phyloP scores from a whole-genome alignment of 2,888 invertebrate species.

The Tholera decimalis region DNA sequence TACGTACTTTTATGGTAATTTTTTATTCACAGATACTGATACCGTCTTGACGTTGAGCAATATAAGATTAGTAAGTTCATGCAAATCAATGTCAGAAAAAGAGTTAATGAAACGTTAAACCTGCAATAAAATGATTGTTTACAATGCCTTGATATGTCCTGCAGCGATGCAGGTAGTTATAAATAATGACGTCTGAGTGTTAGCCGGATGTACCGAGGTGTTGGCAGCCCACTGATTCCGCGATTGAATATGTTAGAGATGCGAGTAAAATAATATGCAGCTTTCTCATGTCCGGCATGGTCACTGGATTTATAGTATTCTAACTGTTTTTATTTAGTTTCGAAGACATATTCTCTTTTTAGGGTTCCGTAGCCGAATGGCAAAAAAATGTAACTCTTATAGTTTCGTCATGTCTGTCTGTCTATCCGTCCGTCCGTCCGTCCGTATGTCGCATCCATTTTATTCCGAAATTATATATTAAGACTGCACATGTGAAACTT shows the following conservation, averaged over 20 bases:
- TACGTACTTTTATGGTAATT: too few species aligned
- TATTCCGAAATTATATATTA: too few species aligned
- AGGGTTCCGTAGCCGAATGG: too few species aligned
- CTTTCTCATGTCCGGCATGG: constrained; percentile 52
- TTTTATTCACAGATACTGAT: too few species aligned
- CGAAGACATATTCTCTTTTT: too few species aligned
- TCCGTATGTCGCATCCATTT: too few species aligned
- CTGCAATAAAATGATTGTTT: constrained; percentile 29
- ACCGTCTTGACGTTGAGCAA: not conserved
- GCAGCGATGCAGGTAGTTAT: constrained; percentile 48
- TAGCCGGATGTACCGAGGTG: constrained; percentile 68
- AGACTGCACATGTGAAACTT: too few species aligned
- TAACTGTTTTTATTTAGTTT: not conserved
- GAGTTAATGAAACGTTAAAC: constrained; percentile 16
- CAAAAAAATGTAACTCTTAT: too few species aligned
- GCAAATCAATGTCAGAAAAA: constrained; percentile 12
- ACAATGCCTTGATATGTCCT: constrained; percentile 45
- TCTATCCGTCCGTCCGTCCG: too few species aligned
- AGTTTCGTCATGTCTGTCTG: too few species aligned
- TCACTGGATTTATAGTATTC: not conserved
- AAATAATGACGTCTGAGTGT: constrained; percentile 49
- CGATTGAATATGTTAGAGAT: constrained; percentile 64
- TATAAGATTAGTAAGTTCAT: constrained; percentile 1
- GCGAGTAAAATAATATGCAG: constrained; percentile 31
- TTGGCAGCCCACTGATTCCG: constrained; percentile 71